phyloP scores from a whole-genome alignment of 2,888 invertebrate genomes.

The Euplexia lucipara region DNA sequence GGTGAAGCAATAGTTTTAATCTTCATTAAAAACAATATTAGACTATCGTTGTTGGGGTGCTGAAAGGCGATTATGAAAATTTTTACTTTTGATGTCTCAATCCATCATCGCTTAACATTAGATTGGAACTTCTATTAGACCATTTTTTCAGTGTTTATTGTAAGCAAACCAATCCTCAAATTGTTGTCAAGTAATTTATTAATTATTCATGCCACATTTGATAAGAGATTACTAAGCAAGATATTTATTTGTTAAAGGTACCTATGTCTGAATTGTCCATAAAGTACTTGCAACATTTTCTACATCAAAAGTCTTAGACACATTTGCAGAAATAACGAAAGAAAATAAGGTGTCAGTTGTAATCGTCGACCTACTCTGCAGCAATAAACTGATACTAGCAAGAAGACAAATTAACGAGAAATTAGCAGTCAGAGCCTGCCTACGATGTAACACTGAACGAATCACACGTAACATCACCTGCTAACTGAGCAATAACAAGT shows the following conservation, averaged over 20 bases:
- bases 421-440: slow-evolving; percentile 33
- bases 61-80: neutral
- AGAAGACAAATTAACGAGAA: slow-evolving; percentile 45
- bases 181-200: no score
- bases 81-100: neutral
- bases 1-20: slow-evolving; percentile 11
- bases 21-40: neutral
- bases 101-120: neutral
- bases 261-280: neutral
- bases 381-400: slow-evolving; percentile 27
- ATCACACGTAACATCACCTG: slow-evolving; percentile 49
- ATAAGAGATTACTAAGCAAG: no score
- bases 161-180: neutral
- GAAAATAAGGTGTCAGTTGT: slow-evolving; percentile 15
- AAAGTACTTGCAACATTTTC: neutral
- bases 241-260: no score
- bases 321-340: slow-evolving; percentile 23
- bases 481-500: slow-evolving; percentile 49
- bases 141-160: neutral
- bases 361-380: slow-evolving; percentile 28
- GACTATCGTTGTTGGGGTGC: neutral
- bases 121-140: neutral
- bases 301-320: neutral
- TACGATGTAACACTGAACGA: slow-evolving; percentile 46
- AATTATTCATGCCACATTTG: no score